Conservation (phyloP, 1,140 invertebrate species). For the Leptinotarsa defecta region DNA sequence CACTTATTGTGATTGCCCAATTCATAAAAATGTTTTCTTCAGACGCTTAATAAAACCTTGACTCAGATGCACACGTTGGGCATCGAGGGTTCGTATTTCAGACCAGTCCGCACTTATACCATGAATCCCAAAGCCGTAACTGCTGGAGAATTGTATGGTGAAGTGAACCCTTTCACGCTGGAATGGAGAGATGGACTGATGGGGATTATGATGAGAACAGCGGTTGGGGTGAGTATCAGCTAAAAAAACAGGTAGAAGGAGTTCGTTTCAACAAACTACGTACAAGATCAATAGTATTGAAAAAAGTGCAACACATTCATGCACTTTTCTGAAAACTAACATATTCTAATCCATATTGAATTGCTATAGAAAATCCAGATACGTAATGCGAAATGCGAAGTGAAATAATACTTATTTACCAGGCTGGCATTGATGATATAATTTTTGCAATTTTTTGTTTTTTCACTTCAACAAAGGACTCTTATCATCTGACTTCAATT, state of each 20-base stretch:
- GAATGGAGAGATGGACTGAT: slow-evolving; percentile 91
- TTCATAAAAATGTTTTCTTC: slow-evolving; percentile 33
- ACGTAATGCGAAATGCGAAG: too few species aligned
- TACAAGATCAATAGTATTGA: too few species aligned
- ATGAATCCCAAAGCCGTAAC: slow-evolving; percentile 90
- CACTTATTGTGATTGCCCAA: neutral
- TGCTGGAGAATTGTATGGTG: slow-evolving; percentile 87
- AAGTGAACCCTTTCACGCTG: slow-evolving; percentile 80
- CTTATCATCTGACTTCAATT: slow-evolving; percentile 4
- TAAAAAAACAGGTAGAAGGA: neutral
- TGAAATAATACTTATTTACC: too few species aligned
- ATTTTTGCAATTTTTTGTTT: too few species aligned
- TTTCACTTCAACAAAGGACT: too few species aligned
- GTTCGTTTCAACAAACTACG: too few species aligned
- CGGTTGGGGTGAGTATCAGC: slow-evolving; percentile 64
- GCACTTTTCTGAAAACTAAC: too few species aligned
- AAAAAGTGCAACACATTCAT: too few species aligned
- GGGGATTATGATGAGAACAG: slow-evolving; percentile 70
- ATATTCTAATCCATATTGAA: too few species aligned
- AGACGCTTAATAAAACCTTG: slow-evolving; percentile 72
- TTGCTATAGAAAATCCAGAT: too few species aligned
- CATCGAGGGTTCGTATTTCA: slow-evolving; percentile 63
- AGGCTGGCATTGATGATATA: too few species aligned
- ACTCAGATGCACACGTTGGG: slow-evolving; percentile 63
- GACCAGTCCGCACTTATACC: slow-evolving; percentile 68